phyloP scores from a whole-genome alignment of 2,113 vertebrate species.

The Proterorhinus semilunaris region DNA sequence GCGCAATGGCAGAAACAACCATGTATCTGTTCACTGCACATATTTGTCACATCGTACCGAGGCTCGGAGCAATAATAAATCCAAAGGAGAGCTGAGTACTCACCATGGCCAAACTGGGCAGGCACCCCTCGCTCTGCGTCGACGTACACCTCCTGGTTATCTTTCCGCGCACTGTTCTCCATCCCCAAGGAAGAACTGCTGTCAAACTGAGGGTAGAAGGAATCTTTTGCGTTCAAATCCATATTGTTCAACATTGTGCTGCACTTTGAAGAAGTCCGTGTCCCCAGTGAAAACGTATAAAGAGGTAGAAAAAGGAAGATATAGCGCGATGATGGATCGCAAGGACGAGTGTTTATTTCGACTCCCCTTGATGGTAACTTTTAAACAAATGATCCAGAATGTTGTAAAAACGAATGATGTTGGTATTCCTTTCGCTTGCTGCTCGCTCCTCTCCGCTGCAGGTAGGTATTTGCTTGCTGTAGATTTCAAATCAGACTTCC shows the following conservation, averaged over 20 bases:
- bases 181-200: conserved; percentile 75
- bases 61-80: conserved; percentile 31
- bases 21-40: not conserved
- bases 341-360: conserved; percentile 46
- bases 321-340: conserved; percentile 17
- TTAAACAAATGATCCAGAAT: conserved; percentile 69
- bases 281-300: conserved; percentile 44
- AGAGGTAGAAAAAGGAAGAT: conserved; percentile 34
- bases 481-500: conserved; percentile 76
- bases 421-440: conserved; percentile 60
- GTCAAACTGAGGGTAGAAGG: conserved; percentile 85
- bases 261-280: conserved; percentile 64
- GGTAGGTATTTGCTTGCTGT: conserved; percentile 76
- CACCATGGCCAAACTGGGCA: conserved; percentile 83
- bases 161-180: conserved; percentile 70
- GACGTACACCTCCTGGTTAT: conserved; percentile 76
- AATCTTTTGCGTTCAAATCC: conserved; percentile 91
- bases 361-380: conserved; percentile 38
- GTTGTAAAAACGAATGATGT: conserved; percentile 43
- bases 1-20: conserved; percentile 11
- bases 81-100: conserved; percentile 58
- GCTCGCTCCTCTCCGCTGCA: conserved; percentile 64
- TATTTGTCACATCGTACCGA: conserved; percentile 14
- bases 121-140: conserved; percentile 74
- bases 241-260: conserved; percentile 89